These are phyloP conservation scores for Grammomys surdaster DNA, from an alignment of 2,113 vertebrate species.

Conservation along the genomic window DNA sequence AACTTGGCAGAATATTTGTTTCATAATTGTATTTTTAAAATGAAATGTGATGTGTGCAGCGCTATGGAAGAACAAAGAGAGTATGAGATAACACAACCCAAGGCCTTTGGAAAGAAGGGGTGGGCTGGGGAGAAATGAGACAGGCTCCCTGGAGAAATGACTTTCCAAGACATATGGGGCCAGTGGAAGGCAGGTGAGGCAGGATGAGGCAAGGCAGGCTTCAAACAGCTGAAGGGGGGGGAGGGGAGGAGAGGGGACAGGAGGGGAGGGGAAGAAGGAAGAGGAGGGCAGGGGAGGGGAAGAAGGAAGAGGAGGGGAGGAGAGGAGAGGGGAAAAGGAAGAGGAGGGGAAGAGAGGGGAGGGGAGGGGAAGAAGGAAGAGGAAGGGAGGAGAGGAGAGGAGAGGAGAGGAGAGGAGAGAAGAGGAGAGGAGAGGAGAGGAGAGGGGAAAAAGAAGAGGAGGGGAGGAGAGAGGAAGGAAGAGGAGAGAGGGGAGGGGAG, in stretches of 20 bases:
- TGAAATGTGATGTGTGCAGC: fast-evolving
- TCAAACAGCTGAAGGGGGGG: not conserved
- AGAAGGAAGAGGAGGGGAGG: too few species aligned
- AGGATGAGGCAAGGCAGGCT: not conserved
- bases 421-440: fast-evolving
- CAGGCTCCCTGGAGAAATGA: not conserved
- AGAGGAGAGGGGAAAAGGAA: too few species aligned
- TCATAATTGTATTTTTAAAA: not conserved
- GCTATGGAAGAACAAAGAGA: not conserved
- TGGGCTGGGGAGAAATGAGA: not conserved
- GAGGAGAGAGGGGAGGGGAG: too few species aligned
- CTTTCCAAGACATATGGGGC: not conserved
- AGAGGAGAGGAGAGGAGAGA: fast-evolving
- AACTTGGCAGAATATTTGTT: not conserved
- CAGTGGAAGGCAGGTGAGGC: not conserved
- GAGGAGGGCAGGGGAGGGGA: fast-evolving
- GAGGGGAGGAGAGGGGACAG: fast-evolving
- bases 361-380: fast-evolving
- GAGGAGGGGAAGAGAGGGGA: too few species aligned
- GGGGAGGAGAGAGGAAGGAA: fast-evolving
- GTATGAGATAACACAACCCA: not conserved
- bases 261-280: too few species aligned
- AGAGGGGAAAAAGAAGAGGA: fast-evolving
- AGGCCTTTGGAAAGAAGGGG: not conserved
- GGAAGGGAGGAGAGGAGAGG: too few species aligned